Evolutionary conservation across 2,888 invertebrate species (phyloP), one percentile per base, ranked within the genome.

Genomic region (Drosophila robusta): DNA sequence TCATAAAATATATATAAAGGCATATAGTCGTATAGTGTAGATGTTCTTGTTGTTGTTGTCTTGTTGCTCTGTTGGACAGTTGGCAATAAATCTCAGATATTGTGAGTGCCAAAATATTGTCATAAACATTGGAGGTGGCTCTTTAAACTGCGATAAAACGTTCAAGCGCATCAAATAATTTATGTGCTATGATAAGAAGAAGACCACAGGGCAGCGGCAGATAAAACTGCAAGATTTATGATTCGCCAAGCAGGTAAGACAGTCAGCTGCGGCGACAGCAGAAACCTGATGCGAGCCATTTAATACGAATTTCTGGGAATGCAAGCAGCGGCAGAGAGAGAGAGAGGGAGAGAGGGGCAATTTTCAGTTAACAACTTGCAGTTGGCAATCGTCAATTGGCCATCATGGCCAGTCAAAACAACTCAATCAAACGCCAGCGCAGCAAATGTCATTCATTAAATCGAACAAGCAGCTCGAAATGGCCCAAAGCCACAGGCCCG

Each of bases 101-200:
- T 65, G 71, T 54, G 65, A 61, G 61, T 72, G 87, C 87, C 87
- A 84, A 82, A 83, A 83, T 84, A 80, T 78, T 70, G 85, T 71
- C 87, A 87, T 87, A 83, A 83, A 81, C 73, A 75, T 69, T 46
- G 63, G 32, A 46, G 73, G 42, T 65, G 77, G 69, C 69, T 73
- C 75, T 87, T 83, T 75, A 84, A 87, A 84, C 47, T 73, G 87
- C 85, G 87, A 83, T 83, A 83, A 87, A 83, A 84, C 85, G 86
- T 75, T 87, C 72, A 78, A 62, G 83, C 83, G 79, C 87, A 81
- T 83, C 87, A 78, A 56, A 71, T 78, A 71, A 83, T 87, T 87
- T 87, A 82, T 83, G 87, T 32, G 50, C 8, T 12, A 36, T 64
- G 82, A 87, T 82, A 87, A 80, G 70, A 45, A 56, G 65, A 47